phyloP scores from a whole-genome alignment of 2,113 vertebrate genomes.

The Salvator merianae region DNA sequence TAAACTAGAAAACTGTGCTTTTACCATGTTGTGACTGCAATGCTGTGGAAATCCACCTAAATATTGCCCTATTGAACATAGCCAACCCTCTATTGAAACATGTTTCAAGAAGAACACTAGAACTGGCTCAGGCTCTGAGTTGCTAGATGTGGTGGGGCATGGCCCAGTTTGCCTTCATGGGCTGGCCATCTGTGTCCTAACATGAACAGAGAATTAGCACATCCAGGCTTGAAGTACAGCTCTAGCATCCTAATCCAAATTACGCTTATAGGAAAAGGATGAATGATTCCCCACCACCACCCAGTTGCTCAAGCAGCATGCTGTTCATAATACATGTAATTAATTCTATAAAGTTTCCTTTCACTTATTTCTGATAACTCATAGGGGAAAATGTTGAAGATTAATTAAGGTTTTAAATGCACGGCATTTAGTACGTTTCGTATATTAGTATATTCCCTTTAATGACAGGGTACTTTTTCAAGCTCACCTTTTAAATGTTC shows the following conservation, averaged over 20 bases:
- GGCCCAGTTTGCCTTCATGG: too few species aligned
- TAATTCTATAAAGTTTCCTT: slow-evolving; percentile 1
- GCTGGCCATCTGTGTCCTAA: too few species aligned
- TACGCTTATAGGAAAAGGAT: neutral
- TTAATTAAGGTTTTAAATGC: slow-evolving; percentile 34
- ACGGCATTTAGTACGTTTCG: slow-evolving; percentile 31
- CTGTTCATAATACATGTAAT: slow-evolving; percentile 2
- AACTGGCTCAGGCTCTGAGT: too few species aligned
- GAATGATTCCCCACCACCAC: neutral
- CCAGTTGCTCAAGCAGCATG: neutral
- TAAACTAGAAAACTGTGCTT: too few species aligned
- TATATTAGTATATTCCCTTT: slow-evolving; percentile 35
- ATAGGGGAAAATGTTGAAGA: neutral
- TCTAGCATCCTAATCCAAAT: neutral
- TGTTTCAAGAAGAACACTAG: too few species aligned
- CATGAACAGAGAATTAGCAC: neutral
- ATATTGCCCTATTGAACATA: too few species aligned
- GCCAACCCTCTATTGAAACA: too few species aligned
- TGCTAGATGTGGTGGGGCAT: too few species aligned
- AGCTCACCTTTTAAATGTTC: slow-evolving; percentile 44
- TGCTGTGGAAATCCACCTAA: too few species aligned
- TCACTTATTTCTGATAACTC: neutral
- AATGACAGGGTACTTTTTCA: slow-evolving; percentile 36
- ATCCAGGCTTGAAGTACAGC: neutral
- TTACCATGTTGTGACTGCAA: too few species aligned